Base-by-base conservation (phyloP, 1,140 invertebrate species). In the Spodoptera frugiperda region DNA sequence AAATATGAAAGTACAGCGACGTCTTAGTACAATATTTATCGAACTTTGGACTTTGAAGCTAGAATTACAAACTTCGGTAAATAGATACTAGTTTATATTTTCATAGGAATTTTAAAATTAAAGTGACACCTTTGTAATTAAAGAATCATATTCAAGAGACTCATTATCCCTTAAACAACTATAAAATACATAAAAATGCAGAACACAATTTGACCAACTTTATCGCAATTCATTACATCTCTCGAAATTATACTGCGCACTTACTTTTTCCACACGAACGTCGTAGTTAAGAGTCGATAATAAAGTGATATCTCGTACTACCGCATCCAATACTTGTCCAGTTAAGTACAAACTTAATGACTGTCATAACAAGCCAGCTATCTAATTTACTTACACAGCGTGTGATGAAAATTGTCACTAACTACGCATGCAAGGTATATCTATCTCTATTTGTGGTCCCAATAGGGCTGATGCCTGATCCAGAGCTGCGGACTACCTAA, bases 281-380 rank as follows among this genome's bases (percentile, higher is more conserved):
- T 5, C 6, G 57, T 2, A 30, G 55, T 19, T 15, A 51, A n/a
- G 15, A 14, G 15, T n/a, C 12, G 49, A 65, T 48, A 67, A 67
- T 19, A 46, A 63, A 44, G 9, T 25, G 33, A 33, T 63, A 67
- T 48, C 63, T 67, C 19, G 15, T 67, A 25, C 19, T 9, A 25
- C 14, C 44, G 12, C 19, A 49, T 21, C 46, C 63, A 49, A 67
- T 67, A 49, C 44, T 49, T 17, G 19, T 19, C 44, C 15, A 48
- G 6, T 12, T 48, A 54, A 39, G 25, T 70, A 70, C 67, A 4
- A 12, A 54, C n/a, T 54, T 70, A 70, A 54, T 54, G 67, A 55
- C 3, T 8, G 49, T 12, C n/a, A 54, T 44, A 54, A 55, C 30
- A 21, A 8, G 25, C 9, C 49, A 19, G 49, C 67, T 53, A 53